Evolutionary conservation across 2,797 vertebrate genomes (phyloP), one percentile per base, ranked within the genome.

Genomic region (Argyrosomus regius): DNA sequence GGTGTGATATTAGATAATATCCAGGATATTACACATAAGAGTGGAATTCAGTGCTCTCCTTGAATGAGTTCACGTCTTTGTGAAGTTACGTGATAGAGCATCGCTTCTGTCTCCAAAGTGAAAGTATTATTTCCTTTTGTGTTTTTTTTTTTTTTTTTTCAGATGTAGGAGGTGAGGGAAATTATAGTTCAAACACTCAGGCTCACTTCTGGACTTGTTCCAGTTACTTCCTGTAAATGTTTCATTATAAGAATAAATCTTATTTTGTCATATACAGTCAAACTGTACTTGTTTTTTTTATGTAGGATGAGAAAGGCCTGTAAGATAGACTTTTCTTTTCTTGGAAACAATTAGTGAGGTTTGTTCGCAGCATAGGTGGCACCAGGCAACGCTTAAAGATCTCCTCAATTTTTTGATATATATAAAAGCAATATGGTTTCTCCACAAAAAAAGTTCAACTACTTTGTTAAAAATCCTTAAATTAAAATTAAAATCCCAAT

Each of bases 1-100:
- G n/a, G 17, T 8, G 41, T 53, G 39, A 49, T 77, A 59, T 54
- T 35, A 53, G 52, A 65, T 69, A 48, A 81, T 64, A 64, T 72
- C 20, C 50, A 69, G n/a, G 13, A 56, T 60, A 64, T 74, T 61
- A 46, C 17, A 56, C 46, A 41, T 22, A 4, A 45, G 14, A 61
- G 41, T 41, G 13, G 24, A 77, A 76, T 69, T 66, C 53, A 12
- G 12, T 22, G 28, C 1, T 22, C 53, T 62, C 18, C 1, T 61
- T 35, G 11, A 71, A 35, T 48, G 0, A 73, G 57, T 65, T 26
- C 62, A n/a, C 8, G 1, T 24, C 31, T 48, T 72, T 61, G 26
- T 67, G 24, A 65, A 68, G 35, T 61, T 41, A 24, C 28, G 14
- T 41, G 24, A 53, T 18, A 50, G 6, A 56, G 35, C 22, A 35